These are phyloP conservation scores for Horisme vitalbata DNA, from an alignment of 2,888 invertebrate genomes.

Conservation along the genomic window DNA sequence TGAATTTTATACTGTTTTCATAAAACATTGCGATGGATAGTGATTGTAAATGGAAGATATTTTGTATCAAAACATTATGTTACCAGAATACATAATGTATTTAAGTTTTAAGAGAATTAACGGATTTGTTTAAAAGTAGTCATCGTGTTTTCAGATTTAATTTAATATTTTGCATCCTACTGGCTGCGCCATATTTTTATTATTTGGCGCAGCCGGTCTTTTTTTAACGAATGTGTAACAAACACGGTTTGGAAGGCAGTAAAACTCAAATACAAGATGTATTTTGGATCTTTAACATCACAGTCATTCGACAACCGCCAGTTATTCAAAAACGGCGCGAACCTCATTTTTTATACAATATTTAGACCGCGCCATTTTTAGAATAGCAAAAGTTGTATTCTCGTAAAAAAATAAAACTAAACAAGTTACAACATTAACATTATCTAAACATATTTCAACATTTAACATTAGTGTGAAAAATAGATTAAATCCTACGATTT, in stretches of 20 bases:
- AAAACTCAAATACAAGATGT: constrained; percentile 21
- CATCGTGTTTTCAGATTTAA: too few species aligned
- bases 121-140: background rate
- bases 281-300: constrained; percentile 40
- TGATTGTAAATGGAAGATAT: constrained; percentile 1
- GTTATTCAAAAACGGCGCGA: background rate
- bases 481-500: constrained; percentile 41
- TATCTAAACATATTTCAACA: constrained; percentile 39
- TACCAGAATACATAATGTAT: constrained; percentile 15
- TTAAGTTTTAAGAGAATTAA: constrained; percentile 13
- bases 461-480: constrained; percentile 59
- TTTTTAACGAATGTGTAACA: too few species aligned
- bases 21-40: constrained; percentile 1
- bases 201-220: too few species aligned
- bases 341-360: constrained; percentile 8
- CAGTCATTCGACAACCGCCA: constrained; percentile 38
- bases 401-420: constrained; percentile 61
- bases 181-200: too few species aligned
- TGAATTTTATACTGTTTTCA: constrained; percentile 3
- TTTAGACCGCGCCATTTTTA: background rate
- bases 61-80: constrained; percentile 9
- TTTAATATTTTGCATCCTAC: background rate
- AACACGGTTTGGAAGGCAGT: background rate
- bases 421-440: constrained; percentile 50
- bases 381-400: constrained; percentile 21